Conservation (phyloP, 2,113 vertebrate species). For the Melanocharis versteri region DNA sequence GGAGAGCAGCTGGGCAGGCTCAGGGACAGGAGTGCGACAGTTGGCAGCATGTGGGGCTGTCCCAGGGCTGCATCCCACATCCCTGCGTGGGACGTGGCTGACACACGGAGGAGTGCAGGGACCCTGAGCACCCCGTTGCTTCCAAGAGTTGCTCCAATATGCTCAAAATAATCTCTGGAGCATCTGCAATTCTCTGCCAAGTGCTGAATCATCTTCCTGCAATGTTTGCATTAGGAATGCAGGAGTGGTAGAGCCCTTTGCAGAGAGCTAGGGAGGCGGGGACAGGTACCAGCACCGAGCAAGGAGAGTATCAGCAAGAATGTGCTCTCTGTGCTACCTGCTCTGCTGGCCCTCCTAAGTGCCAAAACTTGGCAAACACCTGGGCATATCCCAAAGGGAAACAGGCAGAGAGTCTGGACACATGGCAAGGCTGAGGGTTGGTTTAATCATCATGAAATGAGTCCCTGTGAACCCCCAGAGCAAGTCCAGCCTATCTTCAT, state of each 20-base stretch:
- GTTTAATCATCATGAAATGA: background rate
- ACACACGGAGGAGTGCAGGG: background rate
- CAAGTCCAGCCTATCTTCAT: background rate
- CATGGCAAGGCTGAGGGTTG: background rate
- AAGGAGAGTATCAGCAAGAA: background rate
- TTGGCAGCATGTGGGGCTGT: rapidly evolving
- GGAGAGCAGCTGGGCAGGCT: background rate
- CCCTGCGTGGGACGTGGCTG: rapidly evolving
- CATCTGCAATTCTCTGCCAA: background rate
- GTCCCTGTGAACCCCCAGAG: background rate
- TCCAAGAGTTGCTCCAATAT: background rate
- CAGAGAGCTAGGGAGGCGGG: background rate
- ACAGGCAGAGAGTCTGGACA: background rate
- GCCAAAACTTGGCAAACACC: background rate
- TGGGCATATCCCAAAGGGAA: background rate
- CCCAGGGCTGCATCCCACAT: rapidly evolving
- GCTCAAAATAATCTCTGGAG: background rate
- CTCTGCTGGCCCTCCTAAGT: background rate
- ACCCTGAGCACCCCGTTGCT: rapidly evolving
- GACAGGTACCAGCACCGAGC: rapidly evolving
- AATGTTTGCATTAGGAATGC: background rate
- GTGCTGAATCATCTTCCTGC: slow-evolving; percentile 34
- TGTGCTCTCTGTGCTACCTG: rapidly evolving
- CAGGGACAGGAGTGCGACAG: background rate
- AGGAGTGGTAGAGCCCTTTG: background rate